Base-by-base conservation (phyloP, 2,797 vertebrate species). In the Acipenser transmontanus region DNA sequence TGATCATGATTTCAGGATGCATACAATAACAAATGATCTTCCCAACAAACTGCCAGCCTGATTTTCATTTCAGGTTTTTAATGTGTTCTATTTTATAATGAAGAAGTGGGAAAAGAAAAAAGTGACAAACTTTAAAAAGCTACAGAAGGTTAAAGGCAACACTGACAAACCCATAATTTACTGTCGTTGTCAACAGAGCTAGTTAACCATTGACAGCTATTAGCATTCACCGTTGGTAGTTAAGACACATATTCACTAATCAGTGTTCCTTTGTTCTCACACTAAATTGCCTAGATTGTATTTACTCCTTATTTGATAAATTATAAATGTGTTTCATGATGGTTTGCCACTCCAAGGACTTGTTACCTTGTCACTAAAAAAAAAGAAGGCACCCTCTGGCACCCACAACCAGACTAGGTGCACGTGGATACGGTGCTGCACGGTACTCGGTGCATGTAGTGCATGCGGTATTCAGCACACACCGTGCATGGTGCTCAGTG, bases 1-100 rank as follows among this genome's bases (percentile, higher is more conserved):
- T 72, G 76, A 85, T 84, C 75, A 84, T 78, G 74, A 80, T 75
- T 80, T 80, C 78, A 76, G 70, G 82, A 74, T 73, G 71, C 66
- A 70, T 67, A 80, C 78, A 83, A 81, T 80, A 84, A 85, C 78
- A 85, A 85, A 86, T 79, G 77, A 81, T 81, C 80, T 77, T 66
- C 71, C 65, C 49, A 7, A 83, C 78, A 85, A 84, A 88, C 85
- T 82, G 75, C 76, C 75, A 73, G 75, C 69, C 80, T 78, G 67
- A 67, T 71, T 82, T 84, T 82, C 63, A 81, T 81, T 81, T 73
- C 70, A 70, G 67, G 59, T 59, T 74, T 66, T 78, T 66, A 83
- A 79, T 86, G 84, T 82, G 79, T 82, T 83, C 75, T 70, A 71
- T 63, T 68, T 34, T 20, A 72, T 52, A 6, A 66, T 66, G 65